Percentiles rank a stretch among this genome's conserved stretches.
phyloP scores from a whole-genome alignment of 2,797 vertebrate species.

The Choloepus didactylus region DNA sequence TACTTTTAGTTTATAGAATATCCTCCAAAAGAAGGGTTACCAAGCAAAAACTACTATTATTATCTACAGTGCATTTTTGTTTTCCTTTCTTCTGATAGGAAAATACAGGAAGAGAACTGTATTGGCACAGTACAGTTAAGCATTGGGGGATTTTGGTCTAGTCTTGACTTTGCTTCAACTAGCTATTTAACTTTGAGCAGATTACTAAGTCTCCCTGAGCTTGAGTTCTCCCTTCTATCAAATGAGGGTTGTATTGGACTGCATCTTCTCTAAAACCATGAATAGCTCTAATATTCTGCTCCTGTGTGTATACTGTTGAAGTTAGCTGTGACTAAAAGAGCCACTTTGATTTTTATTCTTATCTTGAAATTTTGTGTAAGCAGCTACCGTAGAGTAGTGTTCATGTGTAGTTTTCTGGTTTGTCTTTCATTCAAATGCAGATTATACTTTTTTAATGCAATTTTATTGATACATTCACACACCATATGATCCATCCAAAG shows the following conservation, averaged over 20 bases:
- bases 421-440: slow-evolving; percentile 22
- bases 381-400: neutral
- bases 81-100: neutral
- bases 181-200: neutral
- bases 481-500: no score
- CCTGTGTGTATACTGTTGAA: neutral
- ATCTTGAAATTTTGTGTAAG: slow-evolving; percentile 30
- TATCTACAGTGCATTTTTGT: neutral
- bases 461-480: no score
- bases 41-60: neutral
- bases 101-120: neutral
- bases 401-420: neutral
- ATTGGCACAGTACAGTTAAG: neutral
- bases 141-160: neutral
- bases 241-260: neutral
- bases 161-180: neutral
- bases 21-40: neutral
- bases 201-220: neutral
- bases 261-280: neutral
- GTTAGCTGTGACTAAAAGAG: neutral
- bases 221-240: neutral
- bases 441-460: neutral
- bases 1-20: slow-evolving; percentile 37
- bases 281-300: neutral
- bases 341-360: slow-evolving; percentile 3